Evolutionary conservation across 2,797 vertebrate genomes (phyloP), one percentile per base, ranked within the genome.

Genomic region (Malacoctenus gilli): DNA sequence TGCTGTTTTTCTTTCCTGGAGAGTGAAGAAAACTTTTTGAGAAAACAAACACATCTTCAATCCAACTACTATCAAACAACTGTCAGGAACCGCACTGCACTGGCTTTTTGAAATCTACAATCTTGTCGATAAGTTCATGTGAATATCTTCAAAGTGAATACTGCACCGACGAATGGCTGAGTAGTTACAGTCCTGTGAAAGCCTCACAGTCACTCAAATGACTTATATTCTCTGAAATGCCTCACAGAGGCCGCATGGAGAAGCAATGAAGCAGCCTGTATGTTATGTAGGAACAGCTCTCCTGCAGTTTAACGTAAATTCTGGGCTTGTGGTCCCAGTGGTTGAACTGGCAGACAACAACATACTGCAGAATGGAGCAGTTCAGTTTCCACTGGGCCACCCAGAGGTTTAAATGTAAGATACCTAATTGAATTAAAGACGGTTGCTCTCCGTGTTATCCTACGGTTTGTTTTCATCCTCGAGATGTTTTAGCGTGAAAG

Each of bases 331-430:
- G 46, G 35, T 34, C 14, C 7, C 30, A 1, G 1, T 50, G 19
- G n/a, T 36, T 67, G 30, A 54, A n/a, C 11, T 19, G 25, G 35
- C 6, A 34, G 52, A 68, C 15, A 48, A 38, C 20, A 60, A 69
- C 31, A 66, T 23, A 46, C 5, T 35, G 21, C 32, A 12, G 31
- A 34, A 39, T n/a, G n/a, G n/a, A 9, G 1, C 9, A 28, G 47
- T 59, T 55, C 21, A 62, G 23, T 22, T 47, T 44, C 19, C 13
- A 67, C 9, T 4, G 21, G 62, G 64, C 46, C 66, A 63, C 68
- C 68, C 60, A 48, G 10, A n/a, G 23, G 41, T 35, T 73, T n/a
- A 43, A 59, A 42, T 42, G 1, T 1, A 38, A 56, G 25, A 49
- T 28, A 35, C 18, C 21, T 2, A 1, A 39, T 11, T 31, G 32